phyloP scores from a whole-genome alignment of 2,113 vertebrate species.

The Oncorhynchus keta region DNA sequence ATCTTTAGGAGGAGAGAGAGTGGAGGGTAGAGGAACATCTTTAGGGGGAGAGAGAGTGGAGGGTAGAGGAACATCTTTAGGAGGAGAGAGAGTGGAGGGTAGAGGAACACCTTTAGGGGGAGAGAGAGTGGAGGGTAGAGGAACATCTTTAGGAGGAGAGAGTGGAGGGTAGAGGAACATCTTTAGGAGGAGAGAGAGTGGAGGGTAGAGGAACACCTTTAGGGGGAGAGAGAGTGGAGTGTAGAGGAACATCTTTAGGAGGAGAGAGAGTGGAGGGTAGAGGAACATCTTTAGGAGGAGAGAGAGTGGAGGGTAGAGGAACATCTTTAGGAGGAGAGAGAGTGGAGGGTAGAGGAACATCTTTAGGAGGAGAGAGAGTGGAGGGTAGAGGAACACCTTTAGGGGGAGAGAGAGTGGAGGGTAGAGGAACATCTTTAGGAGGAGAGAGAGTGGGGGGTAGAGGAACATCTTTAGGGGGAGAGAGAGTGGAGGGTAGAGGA shows the following conservation, averaged over 20 bases:
- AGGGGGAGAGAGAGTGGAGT: too few relatives aligned
- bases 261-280: conserved; percentile 49
- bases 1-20: too few relatives aligned
- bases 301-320: conserved; percentile 56
- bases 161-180: conserved; percentile 56
- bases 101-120: conserved; percentile 39
- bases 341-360: conserved; percentile 57
- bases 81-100: conserved; percentile 36
- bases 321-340: too few relatives aligned
- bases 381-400: conserved; percentile 58
- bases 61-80: conserved; percentile 57
- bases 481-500: conserved; percentile 57
- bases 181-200: too few relatives aligned
- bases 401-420: conserved; percentile 14
- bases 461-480: conserved; percentile 20
- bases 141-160: neutral
- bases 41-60: too few relatives aligned
- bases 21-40: conserved; percentile 56
- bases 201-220: too few relatives aligned
- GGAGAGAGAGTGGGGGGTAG: conserved; percentile 48
- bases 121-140: conserved; percentile 56
- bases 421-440: conserved; percentile 50
- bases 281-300: conserved; percentile 15
- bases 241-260: too few relatives aligned
- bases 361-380: too few relatives aligned